These are phyloP conservation scores for Apteryx owenii DNA, from an alignment of 2,113 vertebrate genomes.

Conservation along the genomic window DNA sequence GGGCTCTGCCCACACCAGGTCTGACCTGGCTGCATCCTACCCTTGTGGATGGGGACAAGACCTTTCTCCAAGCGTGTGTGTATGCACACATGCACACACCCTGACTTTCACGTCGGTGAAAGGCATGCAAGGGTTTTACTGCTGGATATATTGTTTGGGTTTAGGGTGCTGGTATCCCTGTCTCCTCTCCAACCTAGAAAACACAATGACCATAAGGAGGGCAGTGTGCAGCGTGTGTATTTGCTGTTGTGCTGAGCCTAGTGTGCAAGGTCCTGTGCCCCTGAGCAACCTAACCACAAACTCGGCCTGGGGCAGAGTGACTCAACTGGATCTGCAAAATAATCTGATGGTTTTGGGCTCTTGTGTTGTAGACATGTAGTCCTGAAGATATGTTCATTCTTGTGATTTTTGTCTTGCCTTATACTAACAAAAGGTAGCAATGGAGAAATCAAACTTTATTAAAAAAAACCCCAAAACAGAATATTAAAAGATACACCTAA, in stretches of 20 bases:
- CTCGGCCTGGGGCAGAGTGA: accelerated
- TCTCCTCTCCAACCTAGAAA: not conserved
- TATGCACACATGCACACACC: not conserved
- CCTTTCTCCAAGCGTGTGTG: not conserved
- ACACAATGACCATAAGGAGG: accelerated
- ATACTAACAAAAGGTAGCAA: not conserved
- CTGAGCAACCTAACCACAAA: not conserved
- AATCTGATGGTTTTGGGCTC: not conserved
- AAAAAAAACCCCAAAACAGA: not conserved
- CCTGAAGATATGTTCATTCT: not conserved
- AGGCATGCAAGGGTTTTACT: accelerated
- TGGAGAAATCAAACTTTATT: not conserved
- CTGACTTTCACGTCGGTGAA: accelerated
- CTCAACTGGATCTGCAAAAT: not conserved
- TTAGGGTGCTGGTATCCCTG: not conserved
- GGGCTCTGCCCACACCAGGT: accelerated
- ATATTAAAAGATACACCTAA: not conserved
- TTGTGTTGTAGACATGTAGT: not conserved
- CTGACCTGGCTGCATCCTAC: not conserved
- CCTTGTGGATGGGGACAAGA: not conserved
- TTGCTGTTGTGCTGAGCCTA: accelerated
- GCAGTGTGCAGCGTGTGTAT: accelerated
- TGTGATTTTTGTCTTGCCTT: not conserved
- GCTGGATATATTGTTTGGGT: not conserved
- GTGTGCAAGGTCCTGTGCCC: accelerated